Evolutionary conservation across 2,888 invertebrate species (phyloP), one percentile per base, ranked within the genome.

Genomic region (Teleogryllus oceanicus): DNA sequence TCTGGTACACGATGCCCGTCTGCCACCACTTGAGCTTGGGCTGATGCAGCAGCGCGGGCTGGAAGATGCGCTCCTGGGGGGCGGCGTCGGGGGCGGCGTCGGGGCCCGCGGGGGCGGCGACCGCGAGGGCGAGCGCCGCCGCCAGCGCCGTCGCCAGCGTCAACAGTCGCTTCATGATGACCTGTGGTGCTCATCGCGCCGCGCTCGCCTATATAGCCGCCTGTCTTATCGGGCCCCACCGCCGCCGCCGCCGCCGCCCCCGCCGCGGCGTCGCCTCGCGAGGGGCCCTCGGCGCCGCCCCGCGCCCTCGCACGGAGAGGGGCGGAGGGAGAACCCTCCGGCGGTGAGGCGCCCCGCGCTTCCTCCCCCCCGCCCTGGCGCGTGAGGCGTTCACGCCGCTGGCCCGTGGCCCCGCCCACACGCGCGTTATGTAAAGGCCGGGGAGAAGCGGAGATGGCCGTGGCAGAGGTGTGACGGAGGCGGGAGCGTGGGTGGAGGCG

Each of bases 1-100:
- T 92, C 88, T 97, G 95, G 88, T 98, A 97, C 79, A 96, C 90
- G 11, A 92, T 90, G 51, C 92, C 91, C 78, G 91, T 92, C 85
- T 94, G 90, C 93, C 95, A 96, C 97, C 97, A 97, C 21, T 20
- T 75, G 75, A 21, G 77, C 11, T n/a, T 11, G 37, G 49, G 21
- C n/a, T 37, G 37, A 2, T 49, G 49, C 49, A 77, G 77, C 11
- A 77, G 20, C 49, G n/a, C n/a, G 49, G 49, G 49, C 21, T 18
- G 16, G 18, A 18, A 13, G 37, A 21, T 4, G 37, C 13, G 77
- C 49, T 77, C 18, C n/a, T 16, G 49, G 1, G 37, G 13, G 18
- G 13, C 13, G 16, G 20, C 10, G 37, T 20, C 77, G 8, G 37
- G 18, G 11, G 12, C 16, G 16, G 13, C 16, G 77, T n/a, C 20